phyloP scores from a whole-genome alignment of 2,888 invertebrate genomes.

The Hoplodrina ambigua region DNA sequence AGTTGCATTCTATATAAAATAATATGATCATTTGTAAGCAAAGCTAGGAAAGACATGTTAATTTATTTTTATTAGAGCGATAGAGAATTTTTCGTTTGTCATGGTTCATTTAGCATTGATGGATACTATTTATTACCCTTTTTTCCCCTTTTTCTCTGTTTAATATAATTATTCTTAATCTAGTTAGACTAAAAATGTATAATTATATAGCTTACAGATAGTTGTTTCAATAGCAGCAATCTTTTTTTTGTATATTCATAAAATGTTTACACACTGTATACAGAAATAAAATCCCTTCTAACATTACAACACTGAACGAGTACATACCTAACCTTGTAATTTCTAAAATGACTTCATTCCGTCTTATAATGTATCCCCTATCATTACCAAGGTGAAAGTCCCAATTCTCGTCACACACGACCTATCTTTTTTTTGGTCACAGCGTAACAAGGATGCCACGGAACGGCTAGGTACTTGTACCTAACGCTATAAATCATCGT shows the following conservation, averaged over 20 bases:
- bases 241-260: too few relatives aligned
- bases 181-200: too few relatives aligned
- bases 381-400: slow-evolving; percentile 46
- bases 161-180: too few relatives aligned
- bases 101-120: neutral
- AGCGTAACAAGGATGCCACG: slow-evolving; percentile 16
- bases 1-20: slow-evolving; percentile 17
- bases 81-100: neutral
- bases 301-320: neutral
- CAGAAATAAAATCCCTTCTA: neutral
- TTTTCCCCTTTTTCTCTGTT: neutral
- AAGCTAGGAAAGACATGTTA: neutral
- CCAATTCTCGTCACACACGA: slow-evolving; percentile 50
- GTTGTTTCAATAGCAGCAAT: too few relatives aligned
- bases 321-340: slow-evolving; percentile 5
- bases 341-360: slow-evolving; percentile 40
- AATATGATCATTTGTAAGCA: slow-evolving; percentile 42
- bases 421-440: slow-evolving; percentile 15
- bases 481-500: slow-evolving; percentile 52
- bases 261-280: neutral
- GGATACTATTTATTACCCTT: neutral
- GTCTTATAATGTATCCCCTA: slow-evolving; percentile 13
- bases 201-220: too few relatives aligned
- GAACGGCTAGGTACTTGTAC: neutral
- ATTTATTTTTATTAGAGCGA: slow-evolving; percentile 15